These are phyloP conservation scores for Agonum fuliginosum DNA, from an alignment of 2,888 invertebrate species.

Conservation along the genomic window DNA sequence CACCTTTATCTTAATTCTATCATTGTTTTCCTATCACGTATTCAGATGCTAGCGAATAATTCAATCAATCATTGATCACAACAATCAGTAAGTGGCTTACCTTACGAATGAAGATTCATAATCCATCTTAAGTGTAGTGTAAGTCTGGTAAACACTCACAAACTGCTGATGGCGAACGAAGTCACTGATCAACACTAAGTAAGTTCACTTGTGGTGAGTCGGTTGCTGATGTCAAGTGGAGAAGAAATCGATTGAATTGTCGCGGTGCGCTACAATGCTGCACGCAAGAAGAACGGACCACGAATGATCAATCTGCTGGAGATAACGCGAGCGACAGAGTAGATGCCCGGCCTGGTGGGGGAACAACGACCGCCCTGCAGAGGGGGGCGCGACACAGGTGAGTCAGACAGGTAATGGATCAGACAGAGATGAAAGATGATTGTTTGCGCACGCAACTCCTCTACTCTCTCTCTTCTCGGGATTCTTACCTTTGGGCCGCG, in stretches of 20 bases:
- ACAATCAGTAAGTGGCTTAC: background rate
- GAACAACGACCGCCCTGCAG: background rate
- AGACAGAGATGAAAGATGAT: slow-evolving; percentile 36
- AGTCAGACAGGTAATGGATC: slow-evolving; percentile 49
- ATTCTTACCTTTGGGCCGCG: background rate
- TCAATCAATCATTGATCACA: background rate
- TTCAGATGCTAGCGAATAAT: background rate
- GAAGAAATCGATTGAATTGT: slow-evolving; percentile 41
- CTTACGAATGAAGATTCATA: slow-evolving; percentile 23
- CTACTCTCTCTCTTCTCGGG: background rate
- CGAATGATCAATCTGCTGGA: slow-evolving; percentile 47
- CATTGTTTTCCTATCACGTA: too few relatives aligned
- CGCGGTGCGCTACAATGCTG: slow-evolving; percentile 8
- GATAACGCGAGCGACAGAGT: slow-evolving; percentile 47
- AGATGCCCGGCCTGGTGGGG: slow-evolving; percentile 2
- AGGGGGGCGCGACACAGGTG: slow-evolving; percentile 44
- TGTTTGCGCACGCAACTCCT: slow-evolving; percentile 27
- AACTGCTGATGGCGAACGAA: background rate
- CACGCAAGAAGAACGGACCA: slow-evolving; percentile 36
- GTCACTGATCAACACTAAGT: background rate
- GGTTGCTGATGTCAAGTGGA: slow-evolving; percentile 17
- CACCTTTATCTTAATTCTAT: too few relatives aligned
- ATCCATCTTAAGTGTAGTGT: slow-evolving; percentile 37
- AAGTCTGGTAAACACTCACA: background rate
- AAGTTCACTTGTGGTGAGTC: background rate